Base-by-base conservation (phyloP, 2,888 invertebrate genomes). In the Nomada fucata region DNA sequence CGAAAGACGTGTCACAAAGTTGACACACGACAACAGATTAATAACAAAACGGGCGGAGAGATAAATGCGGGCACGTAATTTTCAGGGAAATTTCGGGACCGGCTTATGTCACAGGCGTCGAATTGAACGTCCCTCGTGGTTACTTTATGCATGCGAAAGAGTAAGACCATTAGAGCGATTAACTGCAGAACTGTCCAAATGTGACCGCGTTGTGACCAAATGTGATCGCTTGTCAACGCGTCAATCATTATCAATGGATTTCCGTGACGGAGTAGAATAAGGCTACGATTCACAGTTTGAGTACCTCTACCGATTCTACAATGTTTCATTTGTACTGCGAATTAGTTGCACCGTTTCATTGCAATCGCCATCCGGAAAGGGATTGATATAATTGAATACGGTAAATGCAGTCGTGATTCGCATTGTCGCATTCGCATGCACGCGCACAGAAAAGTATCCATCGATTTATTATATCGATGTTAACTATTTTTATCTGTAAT, bases 21-120 rank as follows among this genome's bases (percentile, higher is more conserved):
- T 18, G 47, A 52, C 26, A 15, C 36, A 3, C n/a, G 23, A 20
- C 53, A 18, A 60, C 23, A 20, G 61, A 67, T 26, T 20, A 77
- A 15, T 44, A 29, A 70, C 70, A 71, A 65, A 71, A 20, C 65
- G 47, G 47, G 59, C 70, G 44, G 53, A 47, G 71, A 59, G 72
- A 85, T 77, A 83, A 75, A 78, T 78, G 63, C 69, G 44, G 23
- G 26, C 53, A 23, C 75, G 59, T 61, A 63, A 74, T 81, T 85
- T 72, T 72, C 78, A 63, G 75, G 63, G 73, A 76, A 76, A 76
- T 76, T 67, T 72, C 79, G 65, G 20, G 78, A 76, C 81, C 67
- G 79, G 78, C 80, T 83, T 68, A 76, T 71, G 79, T 86, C 84
- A 84, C 86, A 82, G 84, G 76, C 86, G 71, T 59, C 75, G 83